Evolutionary conservation across 1,140 invertebrate species (phyloP).

Genomic region (Drosophila repleta): DNA sequence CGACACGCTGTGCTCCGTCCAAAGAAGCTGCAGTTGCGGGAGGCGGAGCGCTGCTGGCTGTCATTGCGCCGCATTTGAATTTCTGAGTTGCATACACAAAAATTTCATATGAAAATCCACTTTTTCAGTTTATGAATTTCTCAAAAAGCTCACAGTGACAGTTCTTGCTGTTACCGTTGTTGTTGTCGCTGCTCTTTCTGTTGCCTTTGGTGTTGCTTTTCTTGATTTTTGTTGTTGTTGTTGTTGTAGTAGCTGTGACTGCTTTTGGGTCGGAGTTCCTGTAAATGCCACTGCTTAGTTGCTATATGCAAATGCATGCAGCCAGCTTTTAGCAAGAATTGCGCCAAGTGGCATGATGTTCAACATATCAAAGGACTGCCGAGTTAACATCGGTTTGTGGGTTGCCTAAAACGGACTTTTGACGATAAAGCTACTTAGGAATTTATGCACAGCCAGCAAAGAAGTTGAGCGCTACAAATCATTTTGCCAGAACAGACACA

Average conservation of each 20-base stretch:
- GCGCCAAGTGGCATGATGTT: slow-evolving; percentile 75
- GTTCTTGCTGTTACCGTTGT: slow-evolving; percentile 54
- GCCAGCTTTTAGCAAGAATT: slow-evolving; percentile 66
- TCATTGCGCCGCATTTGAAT: slow-evolving; percentile 75
- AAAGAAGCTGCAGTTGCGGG: slow-evolving; percentile 7
- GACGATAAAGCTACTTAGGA: slow-evolving; percentile 38
- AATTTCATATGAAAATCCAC: slow-evolving; percentile 82
- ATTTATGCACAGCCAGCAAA: slow-evolving; percentile 27
- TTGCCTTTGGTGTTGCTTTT: slow-evolving; percentile 44
- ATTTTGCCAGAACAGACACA: no score
- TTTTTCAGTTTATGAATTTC: slow-evolving; percentile 82
- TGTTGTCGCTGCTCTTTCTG: slow-evolving; percentile 44
- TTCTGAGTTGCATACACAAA: slow-evolving; percentile 74
- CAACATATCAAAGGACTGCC: slow-evolving; percentile 76
- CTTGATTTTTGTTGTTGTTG: slow-evolving; percentile 19
- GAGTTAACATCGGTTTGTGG: slow-evolving; percentile 9
- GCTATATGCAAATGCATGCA: slow-evolving; percentile 70
- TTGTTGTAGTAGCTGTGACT: slow-evolving; percentile 5
- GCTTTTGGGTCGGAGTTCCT: slow-evolving; percentile 6
- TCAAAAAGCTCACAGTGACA: slow-evolving; percentile 79
- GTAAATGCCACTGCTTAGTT: slow-evolving; percentile 23
- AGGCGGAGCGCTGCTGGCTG: slow-evolving; percentile 38
- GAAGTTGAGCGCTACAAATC: not conserved
- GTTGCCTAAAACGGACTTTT: slow-evolving; percentile 16
- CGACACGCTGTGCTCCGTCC: slow-evolving; percentile 66